Evolutionary conservation across 2,113 vertebrate genomes (phyloP).

Genomic region (Oreocharis arfaki): DNA sequence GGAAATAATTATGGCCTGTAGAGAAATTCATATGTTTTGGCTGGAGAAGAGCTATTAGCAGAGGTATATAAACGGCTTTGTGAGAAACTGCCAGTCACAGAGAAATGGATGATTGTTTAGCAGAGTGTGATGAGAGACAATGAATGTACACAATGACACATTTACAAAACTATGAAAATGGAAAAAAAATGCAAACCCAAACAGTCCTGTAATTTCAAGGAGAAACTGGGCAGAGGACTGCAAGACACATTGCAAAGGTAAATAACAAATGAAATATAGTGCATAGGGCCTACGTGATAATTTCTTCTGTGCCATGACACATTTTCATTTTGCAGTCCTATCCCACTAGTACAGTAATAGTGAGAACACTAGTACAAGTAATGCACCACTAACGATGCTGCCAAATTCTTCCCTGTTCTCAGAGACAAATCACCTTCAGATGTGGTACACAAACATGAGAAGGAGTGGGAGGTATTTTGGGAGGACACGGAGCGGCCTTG

Average conservation of each 20-base stretch:
- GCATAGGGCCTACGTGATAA: accelerated
- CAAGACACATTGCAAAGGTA: neutral
- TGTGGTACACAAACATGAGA: neutral
- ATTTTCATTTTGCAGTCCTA: neutral
- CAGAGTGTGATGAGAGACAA: neutral
- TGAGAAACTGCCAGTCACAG: neutral
- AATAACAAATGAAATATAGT: neutral
- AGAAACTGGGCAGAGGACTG: neutral
- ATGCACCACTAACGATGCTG: neutral
- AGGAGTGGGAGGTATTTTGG: neutral
- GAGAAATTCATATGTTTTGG: neutral
- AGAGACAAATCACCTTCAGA: neutral
- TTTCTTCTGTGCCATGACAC: neutral
- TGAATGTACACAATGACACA: neutral
- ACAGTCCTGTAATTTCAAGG: neutral
- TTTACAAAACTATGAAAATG: neutral
- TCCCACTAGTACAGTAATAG: neutral
- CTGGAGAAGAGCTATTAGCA: neutral
- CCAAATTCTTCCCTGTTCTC: neutral
- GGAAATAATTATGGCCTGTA: neutral
- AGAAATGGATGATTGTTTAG: neutral
- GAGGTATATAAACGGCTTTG: neutral
- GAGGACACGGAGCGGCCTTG: neutral
- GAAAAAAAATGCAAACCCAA: neutral
- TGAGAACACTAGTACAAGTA: neutral